Evolutionary conservation across 2,113 vertebrate genomes (phyloP), one percentile per base, ranked within the genome.

Genomic region (Nycticorax nycticorax): DNA sequence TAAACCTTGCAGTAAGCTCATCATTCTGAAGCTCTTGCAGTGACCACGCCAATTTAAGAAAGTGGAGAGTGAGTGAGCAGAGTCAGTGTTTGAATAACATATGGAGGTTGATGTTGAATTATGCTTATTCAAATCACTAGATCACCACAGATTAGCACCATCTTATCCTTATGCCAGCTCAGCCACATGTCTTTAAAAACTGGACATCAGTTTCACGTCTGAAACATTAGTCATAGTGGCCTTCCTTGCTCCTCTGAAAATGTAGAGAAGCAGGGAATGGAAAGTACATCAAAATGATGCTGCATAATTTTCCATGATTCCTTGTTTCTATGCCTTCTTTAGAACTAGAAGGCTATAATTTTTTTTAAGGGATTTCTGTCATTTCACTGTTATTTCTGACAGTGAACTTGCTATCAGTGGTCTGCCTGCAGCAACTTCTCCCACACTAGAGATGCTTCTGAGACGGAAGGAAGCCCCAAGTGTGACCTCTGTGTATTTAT

Each of bases 381-480:
- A 50, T 88, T 94, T 92, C 55, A 1, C 60, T 91, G 81, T 88
- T 20, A 62, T 69, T 97, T 96, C 78, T 94, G 87, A 77, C 72
- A 43, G 85, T 71, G 82, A 84, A 55, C 66, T 83, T 85, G 63
- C 93, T 64, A 74, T 82, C 81, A 85, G 80, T 55, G 87, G 47
- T 95, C 56, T 89, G 57, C 68, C 80, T 90, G 74, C 33, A 89
- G 69, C 68, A 93, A 57, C 68, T 53, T 87, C 85, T 92, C 80
- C 88, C 60, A 71, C 0, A 1, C 64, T 57, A 43, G 74, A 79
- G 26, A 75, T 82, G 62, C 55, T 88, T 93, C 75, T 47, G 80
- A 32, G 83, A 47, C 57, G 84, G 60, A 80, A 93, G 68, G 78
- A 85, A 96, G 72, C 50, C 75, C 84, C 20, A 37, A 33, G 47